Evolutionary conservation across 2,113 vertebrate genomes (phyloP).

Genomic region (Sylvia atricapilla): DNA sequence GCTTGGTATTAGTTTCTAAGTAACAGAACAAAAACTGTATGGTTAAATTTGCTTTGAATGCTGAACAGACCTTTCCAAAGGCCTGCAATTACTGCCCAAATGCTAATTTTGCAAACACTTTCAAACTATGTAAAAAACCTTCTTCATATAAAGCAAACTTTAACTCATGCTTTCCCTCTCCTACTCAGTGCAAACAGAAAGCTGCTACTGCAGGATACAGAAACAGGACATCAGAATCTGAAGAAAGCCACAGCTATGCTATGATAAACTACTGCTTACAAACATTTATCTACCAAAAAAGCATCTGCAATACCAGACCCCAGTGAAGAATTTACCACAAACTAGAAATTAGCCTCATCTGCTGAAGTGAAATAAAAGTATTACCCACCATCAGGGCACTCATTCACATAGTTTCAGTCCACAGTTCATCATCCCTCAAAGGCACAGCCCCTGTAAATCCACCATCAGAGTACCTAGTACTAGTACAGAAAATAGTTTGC

Average conservation of each 20-base stretch:
- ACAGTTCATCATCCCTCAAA: not conserved
- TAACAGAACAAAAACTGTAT: not conserved
- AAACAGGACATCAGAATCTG: not conserved
- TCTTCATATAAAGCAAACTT: slow-evolving; percentile 15
- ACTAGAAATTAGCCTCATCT: not conserved
- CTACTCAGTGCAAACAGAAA: not conserved
- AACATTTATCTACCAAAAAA: not conserved
- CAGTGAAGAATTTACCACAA: not conserved
- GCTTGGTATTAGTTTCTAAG: not conserved
- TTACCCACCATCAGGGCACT: not conserved
- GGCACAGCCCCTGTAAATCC: not conserved
- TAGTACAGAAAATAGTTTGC: not conserved
- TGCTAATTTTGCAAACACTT: not conserved
- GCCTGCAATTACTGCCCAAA: not conserved
- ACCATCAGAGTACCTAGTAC: not conserved
- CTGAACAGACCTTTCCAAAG: not conserved
- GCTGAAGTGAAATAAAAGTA: not conserved
- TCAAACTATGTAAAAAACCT: not conserved
- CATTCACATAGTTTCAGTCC: not conserved
- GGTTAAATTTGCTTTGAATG: not conserved
- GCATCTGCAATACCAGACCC: not conserved
- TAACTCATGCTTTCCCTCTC: not conserved
- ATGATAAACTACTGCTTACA: not conserved
- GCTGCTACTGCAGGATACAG: not conserved
- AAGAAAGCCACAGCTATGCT: not conserved